phyloP scores from a whole-genome alignment of 2,888 invertebrate species.

The Tricholauxania praeusta region DNA sequence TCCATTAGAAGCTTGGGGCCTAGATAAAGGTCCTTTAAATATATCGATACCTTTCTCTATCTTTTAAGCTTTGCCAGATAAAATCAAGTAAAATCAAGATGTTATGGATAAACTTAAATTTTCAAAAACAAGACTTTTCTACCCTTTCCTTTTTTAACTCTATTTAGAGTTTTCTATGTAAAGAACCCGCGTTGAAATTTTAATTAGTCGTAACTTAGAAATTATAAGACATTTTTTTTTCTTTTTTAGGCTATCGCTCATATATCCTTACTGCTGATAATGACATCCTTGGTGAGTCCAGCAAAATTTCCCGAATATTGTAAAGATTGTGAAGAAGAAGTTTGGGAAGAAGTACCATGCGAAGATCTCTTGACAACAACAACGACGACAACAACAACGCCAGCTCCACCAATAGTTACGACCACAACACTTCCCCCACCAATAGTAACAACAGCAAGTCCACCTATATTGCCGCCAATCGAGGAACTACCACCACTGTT shows the following conservation, averaged over 20 bases:
- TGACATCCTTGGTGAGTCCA: neutral
- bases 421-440: constrained; percentile 20
- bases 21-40: too few species aligned
- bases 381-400: constrained; percentile 33
- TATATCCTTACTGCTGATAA: neutral
- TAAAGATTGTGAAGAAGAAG: constrained; percentile 59
- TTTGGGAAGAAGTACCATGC: constrained; percentile 62
- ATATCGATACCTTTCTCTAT: too few species aligned
- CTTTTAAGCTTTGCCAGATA: too few species aligned
- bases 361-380: constrained; percentile 49
- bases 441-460: neutral
- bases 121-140: too few species aligned
- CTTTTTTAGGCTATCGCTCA: neutral
- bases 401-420: constrained; percentile 22
- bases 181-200: too few species aligned
- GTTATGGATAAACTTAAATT: too few species aligned
- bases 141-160: too few species aligned
- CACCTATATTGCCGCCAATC: neutral
- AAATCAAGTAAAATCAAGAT: too few species aligned
- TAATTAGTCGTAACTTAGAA: too few species aligned
- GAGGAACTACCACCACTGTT: neutral
- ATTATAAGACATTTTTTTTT: neutral
- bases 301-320: constrained; percentile 53
- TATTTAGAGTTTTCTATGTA: too few species aligned
- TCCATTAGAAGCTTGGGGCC: too few species aligned